A percentile compares a stretch with the other conserved stretches of the same genome.
Evolutionary conservation across 1,140 invertebrate species (phyloP).

Genomic region (Patella vulgata): DNA sequence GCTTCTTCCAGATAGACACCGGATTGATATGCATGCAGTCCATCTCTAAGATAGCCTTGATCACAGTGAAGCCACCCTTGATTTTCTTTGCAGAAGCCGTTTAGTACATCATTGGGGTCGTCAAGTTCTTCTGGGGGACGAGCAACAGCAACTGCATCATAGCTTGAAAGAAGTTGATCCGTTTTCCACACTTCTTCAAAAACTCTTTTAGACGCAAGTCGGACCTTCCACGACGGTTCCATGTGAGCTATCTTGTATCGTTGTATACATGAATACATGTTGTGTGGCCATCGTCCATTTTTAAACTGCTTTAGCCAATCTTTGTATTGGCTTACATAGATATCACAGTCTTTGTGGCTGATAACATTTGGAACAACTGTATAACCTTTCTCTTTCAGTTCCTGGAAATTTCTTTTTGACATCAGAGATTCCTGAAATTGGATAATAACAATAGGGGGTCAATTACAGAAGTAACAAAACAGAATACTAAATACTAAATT

Average conservation of each 20-base stretch:
- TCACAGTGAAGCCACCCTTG: slow-evolving; percentile 37
- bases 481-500: too few relatives aligned
- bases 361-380: slow-evolving; percentile 42
- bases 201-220: slow-evolving; percentile 41
- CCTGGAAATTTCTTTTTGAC: slow-evolving; percentile 30
- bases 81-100: slow-evolving; percentile 6
- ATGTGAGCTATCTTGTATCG: slow-evolving; percentile 42
- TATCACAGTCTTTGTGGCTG: slow-evolving; percentile 31
- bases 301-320: slow-evolving; percentile 35
- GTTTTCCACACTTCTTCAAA: slow-evolving; percentile 51
- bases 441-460: too few relatives aligned
- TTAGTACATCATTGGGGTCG: not conserved
- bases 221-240: slow-evolving; percentile 45
- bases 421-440: too few relatives aligned
- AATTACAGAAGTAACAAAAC: too few relatives aligned
- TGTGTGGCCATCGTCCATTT: slow-evolving; percentile 25
- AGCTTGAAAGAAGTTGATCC: slow-evolving; percentile 42
- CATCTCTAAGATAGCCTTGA: slow-evolving; percentile 27
- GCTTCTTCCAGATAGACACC: slow-evolving; percentile 41
- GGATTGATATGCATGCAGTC: slow-evolving; percentile 43
- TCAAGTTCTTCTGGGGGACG: slow-evolving; percentile 46
- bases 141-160: slow-evolving; percentile 50
- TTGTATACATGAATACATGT: slow-evolving; percentile 38
- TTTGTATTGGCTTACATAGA: slow-evolving; percentile 30
- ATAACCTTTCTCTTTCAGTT: slow-evolving; percentile 42